Evolutionary conservation across 1,140 invertebrate species (phyloP).

Genomic region (Pseudomyrmex concolor): DNA sequence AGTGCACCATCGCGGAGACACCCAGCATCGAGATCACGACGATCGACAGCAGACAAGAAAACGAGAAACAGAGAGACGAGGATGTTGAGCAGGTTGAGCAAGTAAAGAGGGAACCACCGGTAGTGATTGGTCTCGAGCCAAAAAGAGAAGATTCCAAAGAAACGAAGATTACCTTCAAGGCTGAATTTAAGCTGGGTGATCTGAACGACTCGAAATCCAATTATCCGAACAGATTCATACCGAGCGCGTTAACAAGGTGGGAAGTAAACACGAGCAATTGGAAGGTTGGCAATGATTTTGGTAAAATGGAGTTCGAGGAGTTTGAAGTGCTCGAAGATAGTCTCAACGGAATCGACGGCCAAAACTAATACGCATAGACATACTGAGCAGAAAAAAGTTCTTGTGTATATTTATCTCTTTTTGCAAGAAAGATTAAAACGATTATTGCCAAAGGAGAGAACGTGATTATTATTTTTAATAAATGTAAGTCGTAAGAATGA

Average conservation of each 20-base stretch:
- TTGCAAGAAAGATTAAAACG: neutral
- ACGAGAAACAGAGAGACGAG: constrained; percentile 31
- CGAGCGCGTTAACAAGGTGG: constrained; percentile 81
- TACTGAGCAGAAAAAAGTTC: constrained; percentile 24
- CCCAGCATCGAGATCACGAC: constrained; percentile 81
- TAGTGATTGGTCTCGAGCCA: constrained; percentile 81
- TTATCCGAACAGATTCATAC: constrained; percentile 73
- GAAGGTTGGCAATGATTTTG: constrained; percentile 86
- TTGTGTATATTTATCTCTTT: constrained; percentile 42
- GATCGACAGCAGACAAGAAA: constrained; percentile 73
- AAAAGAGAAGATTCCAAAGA: constrained; percentile 83
- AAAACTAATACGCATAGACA: constrained; percentile 35
- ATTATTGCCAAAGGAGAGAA: constrained; percentile 53
- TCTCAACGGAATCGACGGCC: constrained; percentile 84
- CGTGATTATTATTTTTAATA: neutral
- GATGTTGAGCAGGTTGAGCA: constrained; percentile 59
- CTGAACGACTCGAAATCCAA: constrained; percentile 71
- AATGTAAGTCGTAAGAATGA: neutral
- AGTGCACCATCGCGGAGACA: constrained; percentile 80
- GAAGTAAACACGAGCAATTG: constrained; percentile 81
- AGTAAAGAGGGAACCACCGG: constrained; percentile 79
- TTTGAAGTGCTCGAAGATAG: constrained; percentile 90
- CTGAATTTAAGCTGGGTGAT: constrained; percentile 80
- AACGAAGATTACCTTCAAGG: constrained; percentile 71
- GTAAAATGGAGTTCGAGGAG: constrained; percentile 93